A percentile compares a stretch with the other conserved stretches of the same genome.
phyloP scores from a whole-genome alignment of 2,113 vertebrate genomes.

The Mastomys coucha region DNA sequence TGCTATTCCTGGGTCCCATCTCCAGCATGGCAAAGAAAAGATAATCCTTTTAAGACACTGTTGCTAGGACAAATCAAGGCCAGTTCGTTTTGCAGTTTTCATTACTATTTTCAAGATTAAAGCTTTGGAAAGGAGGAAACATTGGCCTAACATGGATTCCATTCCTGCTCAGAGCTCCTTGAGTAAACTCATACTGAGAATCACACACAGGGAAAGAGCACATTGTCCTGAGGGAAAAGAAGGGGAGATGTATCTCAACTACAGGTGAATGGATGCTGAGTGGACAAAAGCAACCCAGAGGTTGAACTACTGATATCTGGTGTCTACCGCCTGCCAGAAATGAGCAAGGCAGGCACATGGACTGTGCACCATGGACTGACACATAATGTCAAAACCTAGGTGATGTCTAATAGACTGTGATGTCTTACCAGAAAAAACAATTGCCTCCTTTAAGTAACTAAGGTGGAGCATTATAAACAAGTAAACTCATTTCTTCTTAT shows the following conservation, averaged over 20 bases:
- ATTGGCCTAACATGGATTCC: neutral
- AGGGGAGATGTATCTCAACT: neutral
- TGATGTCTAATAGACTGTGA: neutral
- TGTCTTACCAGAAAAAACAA: neutral
- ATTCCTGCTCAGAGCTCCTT: neutral
- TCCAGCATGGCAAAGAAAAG: neutral
- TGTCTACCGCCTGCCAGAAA: neutral
- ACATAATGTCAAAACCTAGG: neutral
- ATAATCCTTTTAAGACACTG: neutral
- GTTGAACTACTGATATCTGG: neutral
- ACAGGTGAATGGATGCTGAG: neutral
- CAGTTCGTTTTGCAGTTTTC: neutral
- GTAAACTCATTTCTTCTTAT: neutral
- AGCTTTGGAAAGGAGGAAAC: neutral
- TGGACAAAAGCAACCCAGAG: neutral
- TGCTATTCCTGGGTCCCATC: neutral
- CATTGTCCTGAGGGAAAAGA: neutral
- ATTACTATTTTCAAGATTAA: neutral
- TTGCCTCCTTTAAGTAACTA: neutral
- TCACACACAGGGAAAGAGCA: neutral
- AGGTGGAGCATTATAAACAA: neutral
- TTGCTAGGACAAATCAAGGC: neutral
- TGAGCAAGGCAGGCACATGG: neutral
- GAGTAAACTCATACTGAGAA: neutral
- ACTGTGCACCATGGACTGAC: neutral